Conservation (phyloP, 1,140 invertebrate species). For the Nasonia vitripennis region DNA sequence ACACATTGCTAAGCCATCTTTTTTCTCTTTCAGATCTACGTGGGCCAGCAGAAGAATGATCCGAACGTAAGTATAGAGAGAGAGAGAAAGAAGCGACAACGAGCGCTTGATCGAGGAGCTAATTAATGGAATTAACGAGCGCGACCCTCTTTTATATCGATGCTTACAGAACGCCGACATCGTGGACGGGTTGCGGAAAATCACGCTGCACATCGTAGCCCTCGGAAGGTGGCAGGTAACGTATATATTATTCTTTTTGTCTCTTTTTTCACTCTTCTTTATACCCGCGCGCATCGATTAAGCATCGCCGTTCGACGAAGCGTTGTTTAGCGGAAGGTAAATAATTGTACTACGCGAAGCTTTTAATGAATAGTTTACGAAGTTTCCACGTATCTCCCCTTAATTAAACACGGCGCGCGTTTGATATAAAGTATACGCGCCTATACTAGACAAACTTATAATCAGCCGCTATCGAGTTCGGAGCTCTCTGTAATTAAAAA, state of each 20-base stretch:
- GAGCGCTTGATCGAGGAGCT: background rate
- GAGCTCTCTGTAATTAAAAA: too few species aligned
- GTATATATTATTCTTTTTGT: background rate
- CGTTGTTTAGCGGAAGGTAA: background rate
- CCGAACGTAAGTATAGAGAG: conserved; percentile 75
- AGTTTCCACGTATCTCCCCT: background rate
- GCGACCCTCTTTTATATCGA: conserved; percentile 21
- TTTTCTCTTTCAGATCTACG: conserved; percentile 75
- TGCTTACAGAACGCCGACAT: conserved; percentile 66
- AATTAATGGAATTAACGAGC: background rate
- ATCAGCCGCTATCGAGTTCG: too few species aligned
- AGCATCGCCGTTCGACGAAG: background rate
- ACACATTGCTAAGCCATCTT: background rate
- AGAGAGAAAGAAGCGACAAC: background rate
- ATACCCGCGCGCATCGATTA: background rate
- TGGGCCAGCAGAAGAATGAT: conserved; percentile 77
- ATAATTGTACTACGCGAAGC: background rate
- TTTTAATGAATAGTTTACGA: too few species aligned
- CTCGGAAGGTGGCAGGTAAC: conserved; percentile 70
- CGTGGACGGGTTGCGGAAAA: conserved; percentile 64
- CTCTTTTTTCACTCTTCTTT: background rate
- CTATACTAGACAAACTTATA: too few species aligned
- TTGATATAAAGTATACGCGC: too few species aligned
- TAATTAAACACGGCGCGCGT: background rate
- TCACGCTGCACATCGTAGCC: conserved; percentile 67